Conservation (phyloP, 2,888 invertebrate genomes). For the Colostygia pectinataria region DNA sequence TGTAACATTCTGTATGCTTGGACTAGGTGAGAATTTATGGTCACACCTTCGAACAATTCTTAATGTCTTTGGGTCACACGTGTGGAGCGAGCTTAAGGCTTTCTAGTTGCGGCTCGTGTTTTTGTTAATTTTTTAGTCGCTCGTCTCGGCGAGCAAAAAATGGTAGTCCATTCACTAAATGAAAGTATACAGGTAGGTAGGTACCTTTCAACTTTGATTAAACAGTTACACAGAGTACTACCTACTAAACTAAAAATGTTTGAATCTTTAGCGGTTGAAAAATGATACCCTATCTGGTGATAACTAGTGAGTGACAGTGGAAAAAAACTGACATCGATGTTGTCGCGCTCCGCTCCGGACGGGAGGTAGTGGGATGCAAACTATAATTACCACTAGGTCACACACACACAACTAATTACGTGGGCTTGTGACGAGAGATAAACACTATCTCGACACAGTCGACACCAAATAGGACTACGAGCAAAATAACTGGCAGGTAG, state of each 20-base stretch:
- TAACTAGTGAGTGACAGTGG: conserved; percentile 21
- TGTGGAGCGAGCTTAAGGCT: no score
- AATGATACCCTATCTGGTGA: no score
- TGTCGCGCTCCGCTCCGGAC: conserved; percentile 23
- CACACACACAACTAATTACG: conserved; percentile 44
- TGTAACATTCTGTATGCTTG: no score
- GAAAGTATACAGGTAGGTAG: conserved; percentile 47
- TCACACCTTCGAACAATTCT: no score
- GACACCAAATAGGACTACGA: conserved; percentile 26
- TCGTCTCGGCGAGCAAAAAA: conserved; percentile 55
- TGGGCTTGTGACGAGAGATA: conserved; percentile 26
- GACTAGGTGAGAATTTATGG: no score
- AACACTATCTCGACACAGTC: conserved; percentile 27
- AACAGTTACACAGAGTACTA: conserved; percentile 38
- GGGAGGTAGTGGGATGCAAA: conserved; percentile 40
- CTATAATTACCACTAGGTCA: conserved; percentile 53
- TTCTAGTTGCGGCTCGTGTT: conserved; percentile 47
- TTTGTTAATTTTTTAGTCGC: conserved; percentile 63
- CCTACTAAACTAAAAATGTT: no score
- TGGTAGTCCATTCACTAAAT: conserved; percentile 61
- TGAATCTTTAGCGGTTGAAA: neutral
- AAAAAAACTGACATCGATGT: conserved; percentile 37
- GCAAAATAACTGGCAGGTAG: no score
- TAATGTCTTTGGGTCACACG: no score
- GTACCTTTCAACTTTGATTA: no score